phyloP scores from a whole-genome alignment of 2,888 invertebrate species.

The Tenthredo mesomela region DNA sequence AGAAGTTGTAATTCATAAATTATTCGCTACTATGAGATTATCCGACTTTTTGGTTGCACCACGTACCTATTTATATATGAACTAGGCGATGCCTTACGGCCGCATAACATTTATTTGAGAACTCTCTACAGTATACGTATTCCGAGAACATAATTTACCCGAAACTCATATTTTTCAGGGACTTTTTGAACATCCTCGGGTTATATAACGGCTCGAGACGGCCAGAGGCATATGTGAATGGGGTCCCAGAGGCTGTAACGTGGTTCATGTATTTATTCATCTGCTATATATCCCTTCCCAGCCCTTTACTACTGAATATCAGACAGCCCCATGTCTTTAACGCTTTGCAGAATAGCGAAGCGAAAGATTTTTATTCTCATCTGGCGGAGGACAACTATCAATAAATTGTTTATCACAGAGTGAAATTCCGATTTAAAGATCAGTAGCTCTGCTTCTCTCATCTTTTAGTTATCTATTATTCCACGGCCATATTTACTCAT shows the following conservation, averaged over 20 bases:
- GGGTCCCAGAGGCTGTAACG: constrained; percentile 46
- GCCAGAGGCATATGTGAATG: constrained; percentile 47
- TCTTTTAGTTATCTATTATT: constrained; percentile 18
- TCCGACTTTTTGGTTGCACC: not conserved
- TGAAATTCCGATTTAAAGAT: not conserved
- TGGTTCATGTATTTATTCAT: constrained; percentile 49
- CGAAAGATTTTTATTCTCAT: not conserved
- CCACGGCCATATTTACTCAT: constrained; percentile 49
- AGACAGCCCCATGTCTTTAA: constrained; percentile 3
- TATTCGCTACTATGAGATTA: not conserved
- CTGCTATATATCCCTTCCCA: constrained; percentile 30
- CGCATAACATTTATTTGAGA: not conserved
- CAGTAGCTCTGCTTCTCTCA: not conserved
- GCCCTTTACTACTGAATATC: constrained; percentile 27
- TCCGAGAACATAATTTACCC: constrained; percentile 30
- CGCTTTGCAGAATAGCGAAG: not conserved
- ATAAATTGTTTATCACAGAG: not conserved
- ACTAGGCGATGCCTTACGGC: not conserved
- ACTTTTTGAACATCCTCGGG: constrained; percentile 42
- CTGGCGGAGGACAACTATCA: not conserved
- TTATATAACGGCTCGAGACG: constrained; percentile 40
- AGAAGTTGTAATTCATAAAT: not conserved
- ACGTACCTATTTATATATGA: not conserved
- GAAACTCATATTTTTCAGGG: constrained; percentile 43
- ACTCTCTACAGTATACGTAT: constrained; percentile 11